Evolutionary conservation across 2,797 vertebrate genomes (phyloP).

Genomic region (Valencia hispanica): DNA sequence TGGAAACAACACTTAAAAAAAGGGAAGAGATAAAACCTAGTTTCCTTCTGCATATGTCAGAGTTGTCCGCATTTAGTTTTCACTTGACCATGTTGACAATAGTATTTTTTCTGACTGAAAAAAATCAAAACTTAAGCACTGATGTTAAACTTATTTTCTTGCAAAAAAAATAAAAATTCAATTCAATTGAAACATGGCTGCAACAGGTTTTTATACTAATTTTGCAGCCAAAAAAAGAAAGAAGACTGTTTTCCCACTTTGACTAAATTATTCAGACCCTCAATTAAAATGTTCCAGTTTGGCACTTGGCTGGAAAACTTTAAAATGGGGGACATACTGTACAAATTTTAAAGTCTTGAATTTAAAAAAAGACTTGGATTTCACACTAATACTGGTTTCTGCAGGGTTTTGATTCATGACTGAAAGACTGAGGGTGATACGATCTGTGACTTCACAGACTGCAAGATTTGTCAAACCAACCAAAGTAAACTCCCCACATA

Average conservation of each 20-base stretch:
- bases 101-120: not conserved
- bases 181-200: not conserved
- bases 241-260: not conserved
- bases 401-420: no score
- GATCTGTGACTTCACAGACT: no score
- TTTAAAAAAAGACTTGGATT: no score
- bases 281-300: not conserved
- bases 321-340: not conserved
- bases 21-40: not conserved
- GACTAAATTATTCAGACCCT: no score
- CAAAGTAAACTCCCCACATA: no score
- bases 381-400: no score
- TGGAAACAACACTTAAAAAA: constrained; percentile 2
- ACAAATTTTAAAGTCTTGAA: no score
- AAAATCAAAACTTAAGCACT: no score
- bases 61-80: not conserved
- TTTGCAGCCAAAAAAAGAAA: not conserved
- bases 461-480: no score
- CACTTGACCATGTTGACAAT: not conserved
- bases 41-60: not conserved
- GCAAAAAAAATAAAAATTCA: not conserved
- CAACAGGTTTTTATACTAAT: not conserved
- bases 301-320: not conserved
- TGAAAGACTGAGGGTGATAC: no score
- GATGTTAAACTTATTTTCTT: no score